Conservation (phyloP, 1,140 invertebrate species). For the Pogonomyrmex barbatus region DNA sequence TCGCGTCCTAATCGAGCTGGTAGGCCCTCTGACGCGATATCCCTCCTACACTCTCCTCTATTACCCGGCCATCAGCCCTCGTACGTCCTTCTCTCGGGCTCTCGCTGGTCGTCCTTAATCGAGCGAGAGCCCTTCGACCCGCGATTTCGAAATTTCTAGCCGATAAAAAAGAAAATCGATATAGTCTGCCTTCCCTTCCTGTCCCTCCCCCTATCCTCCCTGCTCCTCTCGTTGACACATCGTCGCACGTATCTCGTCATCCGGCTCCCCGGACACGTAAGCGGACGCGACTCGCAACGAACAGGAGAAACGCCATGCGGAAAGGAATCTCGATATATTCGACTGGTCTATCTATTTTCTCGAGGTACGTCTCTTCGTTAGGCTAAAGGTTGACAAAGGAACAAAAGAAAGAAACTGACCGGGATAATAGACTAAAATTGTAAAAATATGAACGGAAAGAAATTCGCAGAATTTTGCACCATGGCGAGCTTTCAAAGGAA, state of each 20-base stretch:
- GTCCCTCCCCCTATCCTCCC: neutral
- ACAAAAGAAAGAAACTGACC: neutral
- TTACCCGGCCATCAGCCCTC: conserved; percentile 35
- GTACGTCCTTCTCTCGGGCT: conserved; percentile 35
- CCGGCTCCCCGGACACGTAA: conserved; percentile 61
- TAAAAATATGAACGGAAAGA: no score
- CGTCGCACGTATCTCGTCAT: conserved; percentile 53
- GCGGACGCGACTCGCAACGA: conserved; percentile 20
- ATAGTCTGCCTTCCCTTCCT: conserved; percentile 28
- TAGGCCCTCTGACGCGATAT: conserved; percentile 47
- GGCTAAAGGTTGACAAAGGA: neutral
- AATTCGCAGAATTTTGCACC: no score
- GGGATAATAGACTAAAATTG: neutral
- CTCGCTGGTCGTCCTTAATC: conserved; percentile 20
- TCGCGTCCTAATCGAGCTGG: conserved; percentile 52
- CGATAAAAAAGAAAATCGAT: conserved; percentile 73
- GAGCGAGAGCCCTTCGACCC: conserved; percentile 15
- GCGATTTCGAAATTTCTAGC: conserved; percentile 72
- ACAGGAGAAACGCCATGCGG: conserved; percentile 46
- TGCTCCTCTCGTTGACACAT: conserved; percentile 37
- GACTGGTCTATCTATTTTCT: no score
- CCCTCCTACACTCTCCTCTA: conserved; percentile 33
- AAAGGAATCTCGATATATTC: conserved; percentile 73
- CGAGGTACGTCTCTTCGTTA: neutral
- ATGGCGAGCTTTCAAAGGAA: no score